These are phyloP conservation scores for Calliphora vicina DNA, from an alignment of 1,140 invertebrate genomes.

Conservation along the genomic window DNA sequence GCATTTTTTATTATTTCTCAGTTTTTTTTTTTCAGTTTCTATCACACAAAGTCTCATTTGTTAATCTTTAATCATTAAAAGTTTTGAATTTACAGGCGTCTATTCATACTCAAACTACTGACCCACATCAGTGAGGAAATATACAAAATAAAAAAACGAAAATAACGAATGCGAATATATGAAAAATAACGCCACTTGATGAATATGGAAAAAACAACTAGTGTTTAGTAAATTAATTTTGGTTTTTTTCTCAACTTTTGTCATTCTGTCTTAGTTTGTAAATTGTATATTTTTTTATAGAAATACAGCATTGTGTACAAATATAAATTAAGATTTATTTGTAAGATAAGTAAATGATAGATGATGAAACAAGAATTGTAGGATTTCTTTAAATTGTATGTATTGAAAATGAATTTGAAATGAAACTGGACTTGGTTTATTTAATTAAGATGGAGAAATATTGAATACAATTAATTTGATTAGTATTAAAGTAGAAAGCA, in stretches of 20 bases:
- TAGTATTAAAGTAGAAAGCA: too few relatives aligned
- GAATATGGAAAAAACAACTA: not conserved
- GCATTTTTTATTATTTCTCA: too few relatives aligned
- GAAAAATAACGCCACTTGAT: not conserved
- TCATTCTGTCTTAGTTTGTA: not conserved
- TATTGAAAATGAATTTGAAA: too few relatives aligned
- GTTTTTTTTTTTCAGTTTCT: too few relatives aligned
- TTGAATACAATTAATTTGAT: too few relatives aligned
- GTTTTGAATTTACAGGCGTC: not conserved
- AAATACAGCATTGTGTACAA: not conserved
- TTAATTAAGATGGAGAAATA: too few relatives aligned
- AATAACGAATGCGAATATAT: not conserved
- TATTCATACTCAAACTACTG: not conserved
- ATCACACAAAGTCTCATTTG: not conserved
- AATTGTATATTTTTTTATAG: not conserved
- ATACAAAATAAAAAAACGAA: not conserved
- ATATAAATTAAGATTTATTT: not conserved
- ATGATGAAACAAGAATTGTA: too few relatives aligned
- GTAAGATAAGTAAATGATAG: too few relatives aligned
- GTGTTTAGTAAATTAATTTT: not conserved
- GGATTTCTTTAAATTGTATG: too few relatives aligned
- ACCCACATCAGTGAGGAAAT: not conserved
- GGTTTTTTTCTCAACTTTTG: not conserved
- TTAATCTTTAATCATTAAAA: not conserved
- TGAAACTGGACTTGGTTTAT: too few relatives aligned